These are phyloP conservation scores for Notodonta dromedarius DNA, from an alignment of 2,888 invertebrate genomes.

Conservation along the genomic window DNA sequence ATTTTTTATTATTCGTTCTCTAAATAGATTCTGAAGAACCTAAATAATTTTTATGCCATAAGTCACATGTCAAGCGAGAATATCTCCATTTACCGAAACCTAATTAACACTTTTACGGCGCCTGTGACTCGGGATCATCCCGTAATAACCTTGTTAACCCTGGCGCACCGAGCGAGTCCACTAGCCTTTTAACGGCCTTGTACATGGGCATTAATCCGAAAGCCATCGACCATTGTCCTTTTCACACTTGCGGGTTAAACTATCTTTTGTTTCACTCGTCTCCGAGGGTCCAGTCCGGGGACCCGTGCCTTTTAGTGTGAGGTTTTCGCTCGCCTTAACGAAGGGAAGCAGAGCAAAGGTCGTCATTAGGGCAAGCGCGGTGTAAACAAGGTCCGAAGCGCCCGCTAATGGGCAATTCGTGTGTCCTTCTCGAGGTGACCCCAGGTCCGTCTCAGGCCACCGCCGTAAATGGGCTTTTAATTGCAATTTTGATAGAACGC, in stretches of 20 bases:
- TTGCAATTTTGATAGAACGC: constrained; percentile 81
- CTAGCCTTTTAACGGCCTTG: constrained; percentile 83
- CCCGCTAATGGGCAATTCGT: constrained; percentile 85
- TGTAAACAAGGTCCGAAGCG: constrained; percentile 84
- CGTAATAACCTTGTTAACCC: constrained; percentile 85
- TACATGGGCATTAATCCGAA: constrained; percentile 83
- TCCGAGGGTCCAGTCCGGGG: constrained; percentile 76
- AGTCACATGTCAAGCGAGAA: constrained; percentile 57
- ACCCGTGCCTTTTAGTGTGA: constrained; percentile 82
- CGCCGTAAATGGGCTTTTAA: constrained; percentile 81
- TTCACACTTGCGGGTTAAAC: constrained; percentile 55
- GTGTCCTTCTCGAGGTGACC: constrained; percentile 81
- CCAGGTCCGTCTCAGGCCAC: constrained; percentile 74
- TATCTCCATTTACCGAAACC: constrained; percentile 74
- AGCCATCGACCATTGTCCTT: constrained; percentile 79
- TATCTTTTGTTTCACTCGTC: constrained; percentile 71
- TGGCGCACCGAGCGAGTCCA: constrained; percentile 75
- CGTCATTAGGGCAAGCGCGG: constrained; percentile 85
- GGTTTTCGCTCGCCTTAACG: constrained; percentile 84
- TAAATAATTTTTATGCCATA: neutral
- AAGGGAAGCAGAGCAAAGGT: constrained; percentile 84
- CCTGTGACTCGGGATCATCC: constrained; percentile 81
- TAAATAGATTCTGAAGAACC: no score
- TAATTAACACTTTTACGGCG: constrained; percentile 83
- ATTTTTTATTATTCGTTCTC: no score